phyloP scores from a whole-genome alignment of 2,888 invertebrate species.

The Sphaerophoria taeniata region DNA sequence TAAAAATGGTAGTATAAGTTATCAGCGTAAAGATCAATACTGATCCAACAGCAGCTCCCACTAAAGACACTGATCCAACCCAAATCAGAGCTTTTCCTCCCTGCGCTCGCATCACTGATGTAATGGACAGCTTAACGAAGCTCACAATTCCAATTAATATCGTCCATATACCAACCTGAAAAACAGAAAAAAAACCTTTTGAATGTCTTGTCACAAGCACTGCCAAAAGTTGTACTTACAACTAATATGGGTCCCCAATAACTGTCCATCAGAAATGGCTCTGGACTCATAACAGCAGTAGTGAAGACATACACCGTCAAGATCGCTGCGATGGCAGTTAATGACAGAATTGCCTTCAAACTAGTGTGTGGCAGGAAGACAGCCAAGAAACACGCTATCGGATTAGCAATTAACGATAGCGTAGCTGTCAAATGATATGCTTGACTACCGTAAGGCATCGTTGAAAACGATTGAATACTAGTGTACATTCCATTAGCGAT shows the following conservation, averaged over 20 bases:
- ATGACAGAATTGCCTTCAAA: conserved; percentile 83
- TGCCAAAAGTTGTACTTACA: conserved; percentile 83
- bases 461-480: conserved; percentile 91
- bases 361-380: conserved; percentile 85
- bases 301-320: conserved; percentile 87
- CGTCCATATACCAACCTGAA: conserved; percentile 89
- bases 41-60: conserved; percentile 90
- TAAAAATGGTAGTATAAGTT: conserved; percentile 86
- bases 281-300: conserved; percentile 89
- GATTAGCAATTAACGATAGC: conserved; percentile 91
- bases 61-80: conserved; percentile 89
- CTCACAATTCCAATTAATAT: conserved; percentile 87
- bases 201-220: background rate
- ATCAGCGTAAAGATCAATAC: conserved; percentile 87
- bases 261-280: conserved; percentile 87
- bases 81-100: conserved; percentile 90
- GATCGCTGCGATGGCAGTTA: conserved; percentile 83
- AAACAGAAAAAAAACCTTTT: conserved; percentile 47
- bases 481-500: conserved; percentile 91
- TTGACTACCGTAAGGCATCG: conserved; percentile 90
- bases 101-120: conserved; percentile 88
- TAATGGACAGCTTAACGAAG: conserved; percentile 91
- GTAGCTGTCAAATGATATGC: conserved; percentile 91
- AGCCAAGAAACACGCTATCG: conserved; percentile 88
- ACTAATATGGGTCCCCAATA: conserved; percentile 86